Evolutionary conservation across 2,113 vertebrate genomes (phyloP).

Genomic region (Dicrurus megarhynchus): DNA sequence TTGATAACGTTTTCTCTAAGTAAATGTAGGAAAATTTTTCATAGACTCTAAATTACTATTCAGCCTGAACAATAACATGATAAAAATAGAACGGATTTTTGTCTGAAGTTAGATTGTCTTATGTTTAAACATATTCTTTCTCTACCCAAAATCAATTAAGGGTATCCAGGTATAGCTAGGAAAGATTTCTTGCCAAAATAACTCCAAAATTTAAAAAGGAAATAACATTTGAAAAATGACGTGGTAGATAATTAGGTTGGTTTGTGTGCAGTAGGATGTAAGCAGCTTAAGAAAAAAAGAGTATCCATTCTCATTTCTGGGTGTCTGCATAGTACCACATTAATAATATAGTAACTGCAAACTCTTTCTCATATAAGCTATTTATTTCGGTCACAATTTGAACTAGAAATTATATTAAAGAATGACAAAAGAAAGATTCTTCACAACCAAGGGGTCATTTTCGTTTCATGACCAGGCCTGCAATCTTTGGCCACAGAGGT

Average conservation of each 20-base stretch:
- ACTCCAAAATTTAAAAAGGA: constrained; percentile 5
- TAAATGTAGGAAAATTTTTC: neutral
- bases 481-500: neutral
- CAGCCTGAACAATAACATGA: neutral
- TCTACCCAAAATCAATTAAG: constrained; percentile 41
- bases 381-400: neutral
- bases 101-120: constrained; percentile 28
- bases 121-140: constrained; percentile 8
- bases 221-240: constrained; percentile 30
- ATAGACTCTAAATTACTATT: constrained; percentile 19
- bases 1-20: constrained; percentile 5
- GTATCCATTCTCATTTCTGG: neutral
- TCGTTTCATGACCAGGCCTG: neutral
- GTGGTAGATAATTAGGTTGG: neutral
- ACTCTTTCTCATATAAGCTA: neutral
- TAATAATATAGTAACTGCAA: neutral
- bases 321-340: neutral
- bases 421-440: neutral
- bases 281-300: neutral
- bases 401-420: neutral
- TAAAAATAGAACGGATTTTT: constrained; percentile 48
- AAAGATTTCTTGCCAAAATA: neutral
- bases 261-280: neutral
- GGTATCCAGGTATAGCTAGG: neutral
- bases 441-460: neutral